phyloP scores from a whole-genome alignment of 2,797 vertebrate genomes.

The Cryptoprocta ferox region DNA sequence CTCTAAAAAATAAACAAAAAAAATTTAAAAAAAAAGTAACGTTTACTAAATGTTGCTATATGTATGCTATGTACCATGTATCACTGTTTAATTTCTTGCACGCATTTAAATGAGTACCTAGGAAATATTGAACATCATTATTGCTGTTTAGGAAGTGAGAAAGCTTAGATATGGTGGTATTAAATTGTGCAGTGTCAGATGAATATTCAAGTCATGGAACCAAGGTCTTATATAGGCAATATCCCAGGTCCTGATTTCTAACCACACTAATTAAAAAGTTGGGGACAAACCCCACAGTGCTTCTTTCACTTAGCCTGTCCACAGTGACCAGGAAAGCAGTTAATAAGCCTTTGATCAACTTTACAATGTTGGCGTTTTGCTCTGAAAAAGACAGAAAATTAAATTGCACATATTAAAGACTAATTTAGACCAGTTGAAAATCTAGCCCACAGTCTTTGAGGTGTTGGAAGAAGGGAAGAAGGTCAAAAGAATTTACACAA shows the following conservation, averaged over 20 bases:
- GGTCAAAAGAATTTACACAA: conserved; percentile 72
- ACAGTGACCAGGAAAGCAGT: background rate
- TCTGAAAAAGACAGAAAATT: conserved; percentile 36
- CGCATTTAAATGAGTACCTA: background rate
- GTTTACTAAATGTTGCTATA: background rate
- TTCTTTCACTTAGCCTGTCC: background rate
- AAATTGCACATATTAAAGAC: conserved; percentile 34
- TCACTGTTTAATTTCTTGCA: background rate
- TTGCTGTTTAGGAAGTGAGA: background rate
- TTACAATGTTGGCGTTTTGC: background rate
- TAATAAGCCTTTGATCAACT: conserved; percentile 38
- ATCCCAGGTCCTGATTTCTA: background rate
- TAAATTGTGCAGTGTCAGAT: background rate
- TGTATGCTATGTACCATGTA: background rate
- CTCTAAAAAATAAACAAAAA: no score
- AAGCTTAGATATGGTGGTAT: background rate
- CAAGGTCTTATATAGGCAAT: background rate
- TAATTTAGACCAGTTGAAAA: background rate
- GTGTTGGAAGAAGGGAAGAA: conserved; percentile 54
- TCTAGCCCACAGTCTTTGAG: conserved; percentile 46
- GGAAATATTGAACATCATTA: background rate
- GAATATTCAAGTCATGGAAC: background rate
- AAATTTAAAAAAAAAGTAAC: no score
- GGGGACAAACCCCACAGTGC: background rate
- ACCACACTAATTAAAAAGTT: background rate